Conservation (phyloP, 2,113 vertebrate species). For the Dunckerocampus dactyliophorus region DNA sequence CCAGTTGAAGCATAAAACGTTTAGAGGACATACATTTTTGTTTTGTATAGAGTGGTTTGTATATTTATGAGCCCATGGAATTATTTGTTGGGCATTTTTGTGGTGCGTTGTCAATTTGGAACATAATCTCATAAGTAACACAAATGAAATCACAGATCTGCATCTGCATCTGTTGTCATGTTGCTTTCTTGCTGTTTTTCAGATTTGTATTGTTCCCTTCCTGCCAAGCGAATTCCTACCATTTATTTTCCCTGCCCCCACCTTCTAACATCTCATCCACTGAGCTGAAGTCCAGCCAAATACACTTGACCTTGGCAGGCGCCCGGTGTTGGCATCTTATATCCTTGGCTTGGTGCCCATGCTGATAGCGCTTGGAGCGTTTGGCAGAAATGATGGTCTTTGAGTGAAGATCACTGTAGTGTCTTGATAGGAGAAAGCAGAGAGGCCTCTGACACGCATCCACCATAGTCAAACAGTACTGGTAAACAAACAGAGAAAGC, state of each 20-base stretch:
- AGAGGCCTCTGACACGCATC: not conserved
- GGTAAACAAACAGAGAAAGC: not conserved
- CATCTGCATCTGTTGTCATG: no score
- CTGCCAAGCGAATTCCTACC: not conserved
- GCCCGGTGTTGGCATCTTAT: not conserved
- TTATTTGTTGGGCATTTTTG: not conserved
- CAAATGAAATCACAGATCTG: no score
- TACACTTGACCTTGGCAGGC: not conserved
- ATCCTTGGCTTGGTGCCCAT: not conserved
- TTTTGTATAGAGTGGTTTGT: no score
- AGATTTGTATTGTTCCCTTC: not conserved
- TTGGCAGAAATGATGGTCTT: not conserved
- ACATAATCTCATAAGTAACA: no score
- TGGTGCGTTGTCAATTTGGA: not conserved
- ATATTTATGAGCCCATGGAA: not conserved
- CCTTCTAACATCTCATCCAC: not conserved
- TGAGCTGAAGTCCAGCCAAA: not conserved
- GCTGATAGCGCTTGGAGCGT: not conserved
- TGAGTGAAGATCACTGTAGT: not conserved
- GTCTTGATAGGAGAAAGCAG: not conserved
- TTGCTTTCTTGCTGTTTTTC: not conserved
- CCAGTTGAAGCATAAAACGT: no score
- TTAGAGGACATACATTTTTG: no score
- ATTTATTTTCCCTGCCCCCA: not conserved
- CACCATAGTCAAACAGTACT: not conserved